These are phyloP conservation scores for Atopsyche davidsoni DNA, from an alignment of 1,140 invertebrate genomes.

Conservation along the genomic window DNA sequence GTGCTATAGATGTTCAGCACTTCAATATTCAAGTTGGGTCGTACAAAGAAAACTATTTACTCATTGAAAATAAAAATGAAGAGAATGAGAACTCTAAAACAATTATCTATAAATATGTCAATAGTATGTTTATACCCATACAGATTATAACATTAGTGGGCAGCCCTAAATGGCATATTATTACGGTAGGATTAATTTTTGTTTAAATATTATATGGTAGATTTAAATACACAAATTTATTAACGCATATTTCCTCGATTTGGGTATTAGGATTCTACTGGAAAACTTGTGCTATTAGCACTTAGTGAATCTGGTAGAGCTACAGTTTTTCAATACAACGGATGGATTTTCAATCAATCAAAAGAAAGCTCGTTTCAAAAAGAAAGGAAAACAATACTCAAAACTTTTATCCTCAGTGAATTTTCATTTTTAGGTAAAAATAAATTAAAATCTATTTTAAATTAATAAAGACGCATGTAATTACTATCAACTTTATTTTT, in stretches of 20 bases:
- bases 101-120: constrained; percentile 37
- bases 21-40: constrained; percentile 31
- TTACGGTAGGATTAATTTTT: constrained; percentile 34
- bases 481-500: constrained; percentile 9
- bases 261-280: constrained; percentile 8
- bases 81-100: constrained; percentile 24
- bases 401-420: constrained; percentile 15
- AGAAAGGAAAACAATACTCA: constrained; percentile 8
- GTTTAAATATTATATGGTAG: constrained; percentile 12
- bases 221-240: not conserved
- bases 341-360: constrained; percentile 34
- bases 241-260: not conserved
- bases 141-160: constrained; percentile 33
- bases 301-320: constrained; percentile 29
- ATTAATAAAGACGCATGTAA: not conserved
- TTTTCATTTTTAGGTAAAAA: constrained; percentile 15
- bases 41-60: constrained; percentile 33
- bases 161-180: constrained; percentile 31
- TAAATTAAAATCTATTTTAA: constrained; percentile 4
- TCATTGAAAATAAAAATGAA: constrained; percentile 31
- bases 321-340: constrained; percentile 37
- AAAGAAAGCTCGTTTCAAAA: constrained; percentile 1
- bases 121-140: constrained; percentile 38
- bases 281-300: constrained; percentile 32
- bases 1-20: constrained; percentile 34